Conservation (phyloP, 2,888 invertebrate genomes). For the Anagyrus pseudococci region DNA sequence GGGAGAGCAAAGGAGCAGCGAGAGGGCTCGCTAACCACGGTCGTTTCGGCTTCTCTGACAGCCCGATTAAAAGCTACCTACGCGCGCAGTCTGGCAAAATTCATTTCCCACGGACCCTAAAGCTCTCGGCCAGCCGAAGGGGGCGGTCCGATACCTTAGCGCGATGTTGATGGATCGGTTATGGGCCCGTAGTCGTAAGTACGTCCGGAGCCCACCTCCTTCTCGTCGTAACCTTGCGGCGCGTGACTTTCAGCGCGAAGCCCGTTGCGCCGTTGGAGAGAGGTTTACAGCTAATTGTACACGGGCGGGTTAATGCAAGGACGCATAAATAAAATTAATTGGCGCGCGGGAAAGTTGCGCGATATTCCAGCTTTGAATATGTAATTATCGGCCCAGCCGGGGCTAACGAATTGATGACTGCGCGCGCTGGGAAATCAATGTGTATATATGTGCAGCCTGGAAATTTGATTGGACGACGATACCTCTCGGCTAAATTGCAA, state of each 20-base stretch:
- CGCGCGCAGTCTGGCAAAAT: constrained; percentile 27
- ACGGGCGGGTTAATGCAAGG: not conserved
- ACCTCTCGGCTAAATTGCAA: too few relatives aligned
- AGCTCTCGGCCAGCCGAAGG: constrained; percentile 24
- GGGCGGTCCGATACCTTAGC: constrained; percentile 23
- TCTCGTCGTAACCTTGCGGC: not conserved
- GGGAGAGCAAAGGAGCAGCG: too few relatives aligned
- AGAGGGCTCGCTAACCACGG: too few relatives aligned
- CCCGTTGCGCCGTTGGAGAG: not conserved
- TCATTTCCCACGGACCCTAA: constrained; percentile 47
- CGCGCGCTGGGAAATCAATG: not conserved
- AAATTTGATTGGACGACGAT: not conserved
- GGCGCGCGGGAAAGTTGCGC: not conserved
- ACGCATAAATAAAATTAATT: too few relatives aligned
- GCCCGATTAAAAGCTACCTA: constrained; percentile 21
- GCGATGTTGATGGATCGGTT: constrained; percentile 48
- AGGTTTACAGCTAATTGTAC: not conserved
- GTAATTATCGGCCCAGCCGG: too few relatives aligned
- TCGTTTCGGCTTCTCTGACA: too few relatives aligned
- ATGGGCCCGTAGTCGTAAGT: constrained; percentile 29
- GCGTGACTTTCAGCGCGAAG: not conserved
- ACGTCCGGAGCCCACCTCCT: not conserved
- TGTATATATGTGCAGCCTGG: not conserved
- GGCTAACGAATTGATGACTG: not conserved
- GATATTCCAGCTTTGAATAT: too few relatives aligned